phyloP scores from a whole-genome alignment of 2,888 invertebrate species.

The Melinaea menophilus region DNA sequence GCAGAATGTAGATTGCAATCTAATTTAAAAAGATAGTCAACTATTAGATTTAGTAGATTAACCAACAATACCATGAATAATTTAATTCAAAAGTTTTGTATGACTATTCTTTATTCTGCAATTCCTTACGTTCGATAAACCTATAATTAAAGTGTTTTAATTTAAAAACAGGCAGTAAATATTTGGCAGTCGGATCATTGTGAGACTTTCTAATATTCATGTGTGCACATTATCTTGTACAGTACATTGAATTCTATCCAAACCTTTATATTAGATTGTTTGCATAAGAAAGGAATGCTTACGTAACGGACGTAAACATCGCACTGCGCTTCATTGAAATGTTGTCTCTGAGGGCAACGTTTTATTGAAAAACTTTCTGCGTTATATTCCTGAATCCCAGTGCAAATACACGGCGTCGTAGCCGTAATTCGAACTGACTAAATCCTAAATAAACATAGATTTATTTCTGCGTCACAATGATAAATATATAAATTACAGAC shows the following conservation, averaged over 20 bases:
- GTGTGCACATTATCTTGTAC: neutral
- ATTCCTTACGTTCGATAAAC: neutral
- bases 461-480: constrained; percentile 10
- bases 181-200: too few relatives aligned
- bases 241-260: constrained; percentile 52
- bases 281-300: constrained; percentile 42
- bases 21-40: constrained; percentile 20
- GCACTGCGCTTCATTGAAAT: constrained; percentile 66
- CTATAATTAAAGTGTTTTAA: too few relatives aligned
- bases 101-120: neutral
- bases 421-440: constrained; percentile 22
- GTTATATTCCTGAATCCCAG: constrained; percentile 45
- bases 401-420: constrained; percentile 40
- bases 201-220: neutral
- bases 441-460: constrained; percentile 19
- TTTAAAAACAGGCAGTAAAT: too few relatives aligned
- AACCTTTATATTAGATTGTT: constrained; percentile 61
- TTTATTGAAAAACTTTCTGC: constrained; percentile 74
- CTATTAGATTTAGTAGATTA: constrained; percentile 17
- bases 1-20: constrained; percentile 20
- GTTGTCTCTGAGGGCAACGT: constrained; percentile 70
- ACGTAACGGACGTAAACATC: constrained; percentile 61
- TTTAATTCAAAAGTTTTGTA: constrained; percentile 1
- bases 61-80: constrained; percentile 11
- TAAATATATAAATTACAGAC: neutral